phyloP scores from a whole-genome alignment of 2,113 vertebrate genomes.

The Corythaeola cristata region DNA sequence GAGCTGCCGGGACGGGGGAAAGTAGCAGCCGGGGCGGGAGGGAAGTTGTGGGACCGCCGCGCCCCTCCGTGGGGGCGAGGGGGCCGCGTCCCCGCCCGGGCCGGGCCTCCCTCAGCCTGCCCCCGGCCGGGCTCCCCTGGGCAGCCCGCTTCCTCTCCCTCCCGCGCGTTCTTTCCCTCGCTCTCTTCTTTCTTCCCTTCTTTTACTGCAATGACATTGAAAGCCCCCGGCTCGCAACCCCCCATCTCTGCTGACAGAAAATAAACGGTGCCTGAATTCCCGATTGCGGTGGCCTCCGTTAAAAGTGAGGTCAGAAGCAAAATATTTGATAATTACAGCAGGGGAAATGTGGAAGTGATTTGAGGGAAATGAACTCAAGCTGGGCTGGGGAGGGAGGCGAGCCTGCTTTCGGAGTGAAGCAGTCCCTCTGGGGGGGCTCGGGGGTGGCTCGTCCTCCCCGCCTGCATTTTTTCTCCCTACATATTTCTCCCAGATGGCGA shows the following conservation, averaged over 20 bases:
- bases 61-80: neutral
- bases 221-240: constrained; percentile 8
- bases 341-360: constrained; percentile 80
- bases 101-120: neutral
- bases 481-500: constrained; percentile 55
- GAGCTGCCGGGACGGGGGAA: neutral
- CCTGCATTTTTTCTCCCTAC: constrained; percentile 35
- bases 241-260: constrained; percentile 56
- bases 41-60: neutral
- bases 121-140: neutral
- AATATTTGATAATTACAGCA: constrained; percentile 76
- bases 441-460: neutral
- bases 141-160: neutral
- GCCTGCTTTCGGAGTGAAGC: constrained; percentile 52
- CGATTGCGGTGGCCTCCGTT: constrained; percentile 42
- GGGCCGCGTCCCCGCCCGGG: neutral
- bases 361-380: constrained; percentile 69
- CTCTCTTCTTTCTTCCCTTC: neutral
- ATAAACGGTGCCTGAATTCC: constrained; percentile 61
- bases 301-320: constrained; percentile 79
- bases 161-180: neutral
- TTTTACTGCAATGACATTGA: constrained; percentile 45
- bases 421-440: constrained; percentile 5
- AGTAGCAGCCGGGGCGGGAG: neutral
- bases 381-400: constrained; percentile 70